phyloP scores from a whole-genome alignment of 2,888 invertebrate species.

The Octodonta nipae region DNA sequence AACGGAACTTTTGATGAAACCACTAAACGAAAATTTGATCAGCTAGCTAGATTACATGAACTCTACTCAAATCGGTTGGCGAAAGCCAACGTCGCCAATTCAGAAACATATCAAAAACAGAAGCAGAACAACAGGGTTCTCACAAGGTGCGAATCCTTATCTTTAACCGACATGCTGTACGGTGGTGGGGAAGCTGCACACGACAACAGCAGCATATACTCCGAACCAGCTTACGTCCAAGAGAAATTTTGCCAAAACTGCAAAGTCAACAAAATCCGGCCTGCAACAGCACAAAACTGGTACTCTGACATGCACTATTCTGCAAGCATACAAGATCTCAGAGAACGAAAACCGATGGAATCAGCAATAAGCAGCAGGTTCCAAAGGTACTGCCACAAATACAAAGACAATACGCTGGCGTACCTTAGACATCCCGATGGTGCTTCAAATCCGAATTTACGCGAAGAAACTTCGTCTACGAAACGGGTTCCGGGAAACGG shows the following conservation, averaged over 20 bases:
- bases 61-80: constrained; percentile 67
- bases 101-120: constrained; percentile 44
- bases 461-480: constrained; percentile 43
- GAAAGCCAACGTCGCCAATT: constrained; percentile 55
- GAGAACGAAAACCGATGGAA: constrained; percentile 20
- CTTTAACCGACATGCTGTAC: constrained; percentile 54
- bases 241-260: constrained; percentile 66
- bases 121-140: constrained; percentile 32
- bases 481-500: constrained; percentile 50
- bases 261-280: constrained; percentile 55
- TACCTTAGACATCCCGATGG: constrained; percentile 79
- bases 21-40: constrained; percentile 54
- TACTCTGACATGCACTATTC: constrained; percentile 43
- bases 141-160: constrained; percentile 57
- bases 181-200: constrained; percentile 35
- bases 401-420: constrained; percentile 46
- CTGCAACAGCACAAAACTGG: constrained; percentile 53
- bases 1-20: constrained; percentile 30
- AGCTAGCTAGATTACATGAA: constrained; percentile 67
- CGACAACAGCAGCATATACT: constrained; percentile 73
- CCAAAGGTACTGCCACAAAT: constrained; percentile 46
- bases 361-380: constrained; percentile 37
- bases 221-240: constrained; percentile 68
- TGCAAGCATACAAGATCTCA: constrained; percentile 40
- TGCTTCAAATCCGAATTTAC: constrained; percentile 82